These are phyloP conservation scores for Caenorhabditis sinica DNA, from an alignment of 2,888 invertebrate species.

Conservation along the genomic window DNA sequence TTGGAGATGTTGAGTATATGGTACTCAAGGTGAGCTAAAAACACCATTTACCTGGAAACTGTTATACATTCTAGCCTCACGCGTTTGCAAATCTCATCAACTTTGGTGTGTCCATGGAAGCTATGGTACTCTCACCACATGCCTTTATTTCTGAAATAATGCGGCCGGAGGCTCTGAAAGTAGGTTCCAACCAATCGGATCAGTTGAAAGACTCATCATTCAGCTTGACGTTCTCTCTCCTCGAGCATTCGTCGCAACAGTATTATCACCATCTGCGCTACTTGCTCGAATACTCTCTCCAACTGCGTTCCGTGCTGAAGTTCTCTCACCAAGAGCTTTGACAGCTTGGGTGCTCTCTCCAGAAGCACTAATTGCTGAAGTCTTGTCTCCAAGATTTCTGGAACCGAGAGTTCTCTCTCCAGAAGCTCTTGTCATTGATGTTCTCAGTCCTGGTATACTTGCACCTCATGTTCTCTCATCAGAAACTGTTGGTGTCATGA, in stretches of 20 bases:
- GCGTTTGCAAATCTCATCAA: conserved; percentile 77
- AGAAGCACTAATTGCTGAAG: conserved; percentile 77
- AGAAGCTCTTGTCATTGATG: conserved; percentile 78
- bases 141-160: conserved; percentile 77
- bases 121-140: conserved; percentile 77
- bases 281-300: conserved; percentile 78
- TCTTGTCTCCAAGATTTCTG: conserved; percentile 76
- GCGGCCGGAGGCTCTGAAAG: conserved; percentile 74
- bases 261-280: conserved; percentile 79
- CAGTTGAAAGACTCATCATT: background rate
- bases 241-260: conserved; percentile 80
- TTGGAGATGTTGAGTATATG: conserved; percentile 67
- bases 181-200: background rate
- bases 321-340: conserved; percentile 78
- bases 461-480: conserved; percentile 76
- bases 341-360: conserved; percentile 79
- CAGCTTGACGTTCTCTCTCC: conserved; percentile 76
- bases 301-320: conserved; percentile 78
- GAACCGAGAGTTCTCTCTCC: conserved; percentile 79
- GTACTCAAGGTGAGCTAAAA: conserved; percentile 58
- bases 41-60: background rate
- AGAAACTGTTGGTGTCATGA: conserved; percentile 75
- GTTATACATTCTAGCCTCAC: conserved; percentile 64
- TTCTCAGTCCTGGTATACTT: conserved; percentile 79
- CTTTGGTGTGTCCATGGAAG: conserved; percentile 74